A percentile compares a stretch with the other conserved stretches of the same genome.
These are phyloP conservation scores for Limonius californicus DNA, from an alignment of 1,140 invertebrate species.

Conservation along the genomic window DNA sequence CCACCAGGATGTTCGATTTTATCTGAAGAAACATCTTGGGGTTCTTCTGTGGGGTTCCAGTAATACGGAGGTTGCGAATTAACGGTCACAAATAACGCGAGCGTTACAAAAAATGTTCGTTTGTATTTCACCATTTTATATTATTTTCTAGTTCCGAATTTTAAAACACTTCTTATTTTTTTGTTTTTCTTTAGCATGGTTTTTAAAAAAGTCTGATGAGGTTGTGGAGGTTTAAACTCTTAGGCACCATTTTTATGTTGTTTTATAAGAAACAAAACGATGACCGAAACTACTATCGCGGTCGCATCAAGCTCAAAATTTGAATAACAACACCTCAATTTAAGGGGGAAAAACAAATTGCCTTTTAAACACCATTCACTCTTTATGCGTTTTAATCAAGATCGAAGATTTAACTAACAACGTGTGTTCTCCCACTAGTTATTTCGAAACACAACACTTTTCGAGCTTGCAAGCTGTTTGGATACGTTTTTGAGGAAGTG, in stretches of 20 bases:
- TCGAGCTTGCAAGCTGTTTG: too few species aligned
- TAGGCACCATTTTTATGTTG: background rate
- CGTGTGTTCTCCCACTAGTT: conserved; percentile 2
- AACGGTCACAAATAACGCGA: background rate
- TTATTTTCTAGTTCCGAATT: too few species aligned
- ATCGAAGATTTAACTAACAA: background rate
- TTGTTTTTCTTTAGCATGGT: too few species aligned
- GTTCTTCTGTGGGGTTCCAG: background rate
- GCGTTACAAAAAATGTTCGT: background rate
- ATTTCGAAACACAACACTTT: conserved; percentile 12
- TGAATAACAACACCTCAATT: background rate
- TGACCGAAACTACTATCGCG: background rate
- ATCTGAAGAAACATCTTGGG: background rate
- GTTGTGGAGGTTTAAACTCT: too few species aligned
- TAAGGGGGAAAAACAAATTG: background rate
- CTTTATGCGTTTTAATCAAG: too few species aligned
- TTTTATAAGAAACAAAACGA: background rate
- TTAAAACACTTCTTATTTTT: too few species aligned
- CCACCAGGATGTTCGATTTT: conserved; percentile 63
- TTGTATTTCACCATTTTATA: conserved; percentile 10
- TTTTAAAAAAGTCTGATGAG: too few species aligned
- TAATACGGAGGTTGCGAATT: background rate
- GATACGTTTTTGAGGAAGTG: too few species aligned
- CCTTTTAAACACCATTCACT: too few species aligned
- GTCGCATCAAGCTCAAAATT: background rate